These are phyloP conservation scores for Limosa lapponica DNA, from an alignment of 2,797 vertebrate species.

Conservation along the genomic window DNA sequence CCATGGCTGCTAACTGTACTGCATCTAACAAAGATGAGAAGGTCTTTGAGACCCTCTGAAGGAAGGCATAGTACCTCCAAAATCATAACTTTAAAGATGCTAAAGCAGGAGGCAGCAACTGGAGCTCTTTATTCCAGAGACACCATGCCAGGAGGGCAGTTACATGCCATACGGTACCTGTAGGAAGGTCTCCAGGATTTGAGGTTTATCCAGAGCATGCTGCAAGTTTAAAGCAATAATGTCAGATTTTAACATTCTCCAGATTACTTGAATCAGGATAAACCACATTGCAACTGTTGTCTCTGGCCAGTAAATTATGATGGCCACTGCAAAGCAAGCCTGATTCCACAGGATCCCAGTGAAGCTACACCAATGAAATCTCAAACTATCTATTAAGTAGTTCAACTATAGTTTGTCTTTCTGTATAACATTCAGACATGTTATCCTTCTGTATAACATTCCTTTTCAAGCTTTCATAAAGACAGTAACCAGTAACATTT, in stretches of 20 bases:
- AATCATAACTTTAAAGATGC: neutral
- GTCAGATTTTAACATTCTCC: neutral
- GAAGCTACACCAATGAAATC: neutral
- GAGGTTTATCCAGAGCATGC: neutral
- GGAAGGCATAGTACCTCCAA: neutral
- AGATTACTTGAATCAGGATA: neutral
- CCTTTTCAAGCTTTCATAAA: neutral
- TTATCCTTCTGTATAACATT: neutral
- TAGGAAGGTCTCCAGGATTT: neutral
- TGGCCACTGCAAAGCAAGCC: neutral
- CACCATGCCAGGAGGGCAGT: fast-evolving
- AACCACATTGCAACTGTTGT: neutral
- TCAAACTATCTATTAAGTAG: neutral
- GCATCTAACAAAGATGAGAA: neutral
- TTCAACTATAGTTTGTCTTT: neutral
- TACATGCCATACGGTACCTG: neutral
- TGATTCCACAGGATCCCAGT: neutral
- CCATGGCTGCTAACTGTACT: neutral
- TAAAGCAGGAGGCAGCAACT: neutral
- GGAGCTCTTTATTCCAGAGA: neutral
- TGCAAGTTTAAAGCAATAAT: neutral
- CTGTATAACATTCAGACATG: too few species aligned
- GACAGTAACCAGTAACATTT: neutral
- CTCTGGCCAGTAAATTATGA: neutral
- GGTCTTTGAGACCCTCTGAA: neutral